Conservation (phyloP, 2,797 vertebrate species). For the Ammospiza maritima region DNA sequence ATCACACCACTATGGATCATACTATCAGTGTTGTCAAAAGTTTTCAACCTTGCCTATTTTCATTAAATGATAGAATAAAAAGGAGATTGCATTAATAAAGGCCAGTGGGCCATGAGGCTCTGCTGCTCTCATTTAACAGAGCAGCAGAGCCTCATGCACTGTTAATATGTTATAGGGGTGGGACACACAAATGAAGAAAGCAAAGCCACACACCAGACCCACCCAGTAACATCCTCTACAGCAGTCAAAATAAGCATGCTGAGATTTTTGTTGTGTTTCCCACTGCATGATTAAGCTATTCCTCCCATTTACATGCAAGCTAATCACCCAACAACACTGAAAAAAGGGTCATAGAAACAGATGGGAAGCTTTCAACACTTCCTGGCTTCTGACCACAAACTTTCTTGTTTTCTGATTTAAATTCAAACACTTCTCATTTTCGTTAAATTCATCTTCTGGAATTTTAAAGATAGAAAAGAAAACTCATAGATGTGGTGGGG, state of each 20-base stretch:
- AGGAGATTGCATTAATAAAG: not conserved
- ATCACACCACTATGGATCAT: not conserved
- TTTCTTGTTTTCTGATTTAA: not conserved
- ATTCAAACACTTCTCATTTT: not conserved
- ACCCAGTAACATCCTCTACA: not conserved
- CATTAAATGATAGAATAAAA: not conserved
- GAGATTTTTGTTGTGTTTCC: slow-evolving; percentile 6
- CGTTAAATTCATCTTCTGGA: not conserved
- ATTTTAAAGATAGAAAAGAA: slow-evolving; percentile 13
- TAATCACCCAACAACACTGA: not conserved
- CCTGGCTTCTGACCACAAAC: not conserved
- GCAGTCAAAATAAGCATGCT: not conserved
- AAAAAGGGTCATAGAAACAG: not conserved
- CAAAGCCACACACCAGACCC: not conserved
- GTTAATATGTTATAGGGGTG: too few species aligned
- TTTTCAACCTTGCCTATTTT: slow-evolving; percentile 12
- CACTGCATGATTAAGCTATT: not conserved
- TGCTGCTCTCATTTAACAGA: too few species aligned
- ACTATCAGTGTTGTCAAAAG: not conserved
- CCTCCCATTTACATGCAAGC: not conserved
- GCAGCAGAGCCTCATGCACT: too few species aligned
- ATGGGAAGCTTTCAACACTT: not conserved
- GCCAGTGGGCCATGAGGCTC: not conserved
- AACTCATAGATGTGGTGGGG: not conserved
- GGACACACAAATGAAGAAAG: too few species aligned